Base-by-base conservation (phyloP, 2,888 invertebrate species). In the Limnephilus auricula region DNA sequence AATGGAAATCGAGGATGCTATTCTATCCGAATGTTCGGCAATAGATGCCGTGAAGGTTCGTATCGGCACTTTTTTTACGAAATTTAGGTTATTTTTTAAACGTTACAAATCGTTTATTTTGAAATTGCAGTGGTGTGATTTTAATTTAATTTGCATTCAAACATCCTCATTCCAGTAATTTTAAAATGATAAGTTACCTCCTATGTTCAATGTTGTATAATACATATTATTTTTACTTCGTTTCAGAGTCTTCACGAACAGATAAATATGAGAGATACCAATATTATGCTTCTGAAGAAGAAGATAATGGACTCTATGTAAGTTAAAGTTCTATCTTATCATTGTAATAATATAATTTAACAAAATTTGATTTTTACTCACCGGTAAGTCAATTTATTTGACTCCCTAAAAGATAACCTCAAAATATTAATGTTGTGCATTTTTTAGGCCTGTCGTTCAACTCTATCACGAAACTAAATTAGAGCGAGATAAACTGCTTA, bases 251-350 rank as follows among this genome's bases (percentile, higher is more conserved):
- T 91, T 32, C 84, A 90, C 50, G 37, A 86, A 25, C 93, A 94
- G 94, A 92, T 92, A 50, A 92, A 93, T 32, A 93, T 91, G 78
- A 89, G 83, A 79, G 93, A 93, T 89, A 50, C 92, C 50, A 94
- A 94, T 30, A 94, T 95, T 90, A 83, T 93, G 79, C 93, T 93
- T 79, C 92, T 94, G 3, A 95, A 95, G 93, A 94, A 94, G 92
- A 95, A 94, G 94, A 94, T 94, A 34, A 93, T 95, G 45, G 93
- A 94, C 65, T 94, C 94, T 79, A 94, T 95, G 95, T 95, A 93
- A 95, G 95, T 94, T 79, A 18, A 79, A 93, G 50, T 86, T 85
- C 15, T 89, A 40, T 89, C n/a, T 80, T 32, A 32, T 25, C n/a
- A 25, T 25, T n/a, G 65, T n/a, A n/a, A 65, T 25, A 25, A 25